A percentile compares a stretch with the other conserved stretches of the same genome.
These are phyloP conservation scores for Mantis religiosa DNA, from an alignment of 2,888 invertebrate species.

Conservation along the genomic window DNA sequence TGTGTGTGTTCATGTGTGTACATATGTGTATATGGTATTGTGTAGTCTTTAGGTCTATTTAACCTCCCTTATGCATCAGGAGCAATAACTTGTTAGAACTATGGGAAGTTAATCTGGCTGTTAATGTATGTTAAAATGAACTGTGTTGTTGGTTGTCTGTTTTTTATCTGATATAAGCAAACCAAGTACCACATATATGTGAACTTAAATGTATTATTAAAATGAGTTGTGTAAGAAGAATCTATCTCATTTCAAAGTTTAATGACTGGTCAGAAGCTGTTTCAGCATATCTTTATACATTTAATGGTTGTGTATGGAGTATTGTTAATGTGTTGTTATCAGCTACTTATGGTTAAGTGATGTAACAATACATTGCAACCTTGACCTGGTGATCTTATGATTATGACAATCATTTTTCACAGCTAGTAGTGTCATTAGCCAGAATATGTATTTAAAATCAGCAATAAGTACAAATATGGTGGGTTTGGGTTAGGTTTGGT, in stretches of 20 bases:
- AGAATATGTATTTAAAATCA: neutral
- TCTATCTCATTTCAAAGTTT: neutral
- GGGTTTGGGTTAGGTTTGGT: neutral
- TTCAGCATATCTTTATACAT: neutral
- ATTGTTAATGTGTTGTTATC: neutral
- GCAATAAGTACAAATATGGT: neutral
- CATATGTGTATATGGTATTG: neutral
- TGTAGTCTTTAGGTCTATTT: neutral
- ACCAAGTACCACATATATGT: neutral
- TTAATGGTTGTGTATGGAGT: neutral
- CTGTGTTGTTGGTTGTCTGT: neutral
- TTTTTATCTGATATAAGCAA: neutral
- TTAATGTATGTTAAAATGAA: neutral
- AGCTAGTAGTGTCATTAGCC: neutral
- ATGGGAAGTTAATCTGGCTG: neutral
- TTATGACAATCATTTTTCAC: neutral
- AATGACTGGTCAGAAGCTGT: neutral
- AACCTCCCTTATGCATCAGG: neutral
- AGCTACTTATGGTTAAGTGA: neutral
- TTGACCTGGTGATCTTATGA: neutral
- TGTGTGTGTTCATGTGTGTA: neutral
- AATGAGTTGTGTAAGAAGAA: neutral
- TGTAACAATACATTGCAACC: neutral
- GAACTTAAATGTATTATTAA: neutral
- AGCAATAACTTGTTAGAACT: neutral